These are phyloP conservation scores for Eucidaris tribuloides DNA, from an alignment of 35 echinoderm and acorn worm genomes.

Conservation along the genomic window DNA sequence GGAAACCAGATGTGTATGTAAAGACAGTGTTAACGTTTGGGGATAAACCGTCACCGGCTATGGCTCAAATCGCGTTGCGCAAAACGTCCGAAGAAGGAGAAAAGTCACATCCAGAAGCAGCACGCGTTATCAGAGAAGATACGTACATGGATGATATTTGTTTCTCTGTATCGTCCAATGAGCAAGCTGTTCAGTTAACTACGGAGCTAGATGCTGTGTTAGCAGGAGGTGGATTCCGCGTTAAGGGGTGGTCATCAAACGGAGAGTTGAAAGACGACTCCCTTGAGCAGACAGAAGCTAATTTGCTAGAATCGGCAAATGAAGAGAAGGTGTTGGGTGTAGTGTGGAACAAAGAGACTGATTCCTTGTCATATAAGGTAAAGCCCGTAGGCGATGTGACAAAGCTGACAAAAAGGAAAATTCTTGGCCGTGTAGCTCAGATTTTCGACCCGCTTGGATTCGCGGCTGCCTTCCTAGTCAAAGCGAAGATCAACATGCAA, in stretches of 20 bases:
- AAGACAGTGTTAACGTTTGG: conserved; percentile 70
- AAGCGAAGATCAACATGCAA: conserved; percentile 22
- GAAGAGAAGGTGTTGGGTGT: conserved; percentile 42
- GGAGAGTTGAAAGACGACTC: background rate
- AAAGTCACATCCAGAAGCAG: background rate
- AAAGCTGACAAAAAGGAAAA: conserved; percentile 1
- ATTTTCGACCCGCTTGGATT: conserved; percentile 47
- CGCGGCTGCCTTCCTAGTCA: conserved; percentile 20
- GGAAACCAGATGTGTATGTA: conserved; percentile 37
- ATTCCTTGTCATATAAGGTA: conserved; percentile 38
- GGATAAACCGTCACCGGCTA: conserved; percentile 62
- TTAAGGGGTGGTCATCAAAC: background rate
- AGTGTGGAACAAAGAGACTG: conserved; percentile 47
- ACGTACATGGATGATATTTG: background rate
- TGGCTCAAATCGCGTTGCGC: background rate
- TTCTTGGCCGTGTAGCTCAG: background rate
- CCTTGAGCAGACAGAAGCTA: background rate
- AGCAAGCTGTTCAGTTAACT: background rate
- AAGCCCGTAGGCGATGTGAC: background rate
- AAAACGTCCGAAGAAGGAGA: background rate
- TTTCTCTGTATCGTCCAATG: background rate
- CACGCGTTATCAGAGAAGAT: background rate
- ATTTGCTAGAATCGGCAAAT: background rate
- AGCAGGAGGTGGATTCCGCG: background rate
- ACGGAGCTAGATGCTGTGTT: background rate